Evolutionary conservation across 2,888 invertebrate species (phyloP).

Genomic region (Pomacea canaliculata): DNA sequence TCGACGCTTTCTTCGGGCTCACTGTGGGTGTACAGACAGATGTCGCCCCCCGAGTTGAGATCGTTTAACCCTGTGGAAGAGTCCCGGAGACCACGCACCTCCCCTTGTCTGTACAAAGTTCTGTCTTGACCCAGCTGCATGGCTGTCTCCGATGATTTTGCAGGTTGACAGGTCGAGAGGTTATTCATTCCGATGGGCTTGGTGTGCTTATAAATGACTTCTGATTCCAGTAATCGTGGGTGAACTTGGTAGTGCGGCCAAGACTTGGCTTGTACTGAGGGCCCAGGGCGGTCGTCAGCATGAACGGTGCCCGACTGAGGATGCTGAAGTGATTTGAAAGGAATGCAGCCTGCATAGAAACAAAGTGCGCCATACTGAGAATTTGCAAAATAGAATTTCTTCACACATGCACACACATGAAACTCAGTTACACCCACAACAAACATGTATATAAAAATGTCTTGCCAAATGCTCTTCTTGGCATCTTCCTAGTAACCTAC

Average conservation of each 20-base stretch:
- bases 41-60: neutral
- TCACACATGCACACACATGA: no score
- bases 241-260: slow-evolving; percentile 17
- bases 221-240: slow-evolving; percentile 3
- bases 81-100: neutral
- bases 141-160: neutral
- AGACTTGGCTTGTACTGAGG: slow-evolving; percentile 10
- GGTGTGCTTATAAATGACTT: neutral
- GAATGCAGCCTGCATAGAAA: neutral
- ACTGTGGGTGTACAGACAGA: neutral
- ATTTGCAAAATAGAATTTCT: no score
- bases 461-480: no score
- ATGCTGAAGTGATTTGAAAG: slow-evolving; percentile 13
- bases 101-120: neutral
- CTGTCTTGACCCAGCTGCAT: neutral
- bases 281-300: neutral
- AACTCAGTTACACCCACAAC: no score
- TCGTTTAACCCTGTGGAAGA: neutral
- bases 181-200: neutral
- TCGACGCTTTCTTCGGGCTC: slow-evolving; percentile 15
- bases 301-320: neutral
- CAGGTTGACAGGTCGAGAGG: slow-evolving; percentile 1
- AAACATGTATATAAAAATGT: no score
- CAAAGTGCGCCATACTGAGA: no score
- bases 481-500: no score